Base-by-base conservation (phyloP, 2,888 invertebrate genomes). In the Rotaria sp. region DNA sequence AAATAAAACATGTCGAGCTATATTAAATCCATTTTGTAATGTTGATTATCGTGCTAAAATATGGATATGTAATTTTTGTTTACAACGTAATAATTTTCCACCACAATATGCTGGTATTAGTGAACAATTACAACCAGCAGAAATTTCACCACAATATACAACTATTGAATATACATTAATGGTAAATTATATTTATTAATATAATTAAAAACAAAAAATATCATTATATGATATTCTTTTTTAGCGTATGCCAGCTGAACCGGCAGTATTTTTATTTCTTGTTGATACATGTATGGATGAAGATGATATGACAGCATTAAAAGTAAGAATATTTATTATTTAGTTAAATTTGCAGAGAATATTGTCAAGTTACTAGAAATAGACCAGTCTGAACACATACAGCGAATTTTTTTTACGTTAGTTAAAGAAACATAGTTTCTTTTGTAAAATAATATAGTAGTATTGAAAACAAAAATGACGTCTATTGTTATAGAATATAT, bases 61-160 rank as follows among this genome's bases (percentile, higher is more conserved):
- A 88, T 99, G 99, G 99, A 95, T 96, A 74, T 99, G 99, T 94
- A 96, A 96, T 91, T 96, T 99, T 91, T 99, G 99, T 91, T 96
- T 96, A 91, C 97, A 98, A 91, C 93, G 98, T 88, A 99, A 99
- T 92, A 86, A 96, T 95, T 99, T 99, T 91, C 99, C 99, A 45
- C 96, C 97, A 21, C 97, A 99, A 93, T 99, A 99, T 94, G 95
- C 96, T 75, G 96, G 96, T 2, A 99, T 99, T 90, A 95, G 96
- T 21, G 99, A 99, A 90, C 96, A 96, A 90, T 96, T 97, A 92
- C 96, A 97, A 90, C 98, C 99, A 26, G 98, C 98, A 0, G 99
- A 99, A 91, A 93, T 99, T 35, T 96, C 97, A 89, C 96, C 96
- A 1, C 94, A 95, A 90, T 99, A 97, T 91, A 96, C 97, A 74